Evolutionary conservation across 2,797 vertebrate genomes (phyloP).

Genomic region (Platalea minor): DNA sequence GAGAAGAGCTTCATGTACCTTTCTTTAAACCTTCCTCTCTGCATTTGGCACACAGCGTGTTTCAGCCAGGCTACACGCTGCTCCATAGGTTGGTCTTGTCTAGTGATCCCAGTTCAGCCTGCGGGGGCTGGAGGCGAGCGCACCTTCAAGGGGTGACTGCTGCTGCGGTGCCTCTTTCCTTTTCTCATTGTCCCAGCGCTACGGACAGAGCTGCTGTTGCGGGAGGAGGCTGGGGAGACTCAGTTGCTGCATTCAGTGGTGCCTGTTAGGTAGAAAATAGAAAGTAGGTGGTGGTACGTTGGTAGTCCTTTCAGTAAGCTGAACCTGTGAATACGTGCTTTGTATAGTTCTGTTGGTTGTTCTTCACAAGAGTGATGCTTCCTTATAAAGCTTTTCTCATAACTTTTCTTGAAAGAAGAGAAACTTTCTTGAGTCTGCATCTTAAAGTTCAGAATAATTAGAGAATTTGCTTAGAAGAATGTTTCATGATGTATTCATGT

Average conservation of each 20-base stretch:
- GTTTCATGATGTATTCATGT: background rate
- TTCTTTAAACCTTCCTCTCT: background rate
- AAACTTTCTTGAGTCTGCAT: background rate
- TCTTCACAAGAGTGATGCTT: background rate
- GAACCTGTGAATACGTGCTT: background rate
- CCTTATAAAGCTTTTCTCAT: background rate
- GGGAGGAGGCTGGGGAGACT: background rate
- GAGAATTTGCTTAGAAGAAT: background rate
- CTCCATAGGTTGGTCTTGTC: background rate
- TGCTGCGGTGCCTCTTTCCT: background rate
- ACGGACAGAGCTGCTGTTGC: background rate
- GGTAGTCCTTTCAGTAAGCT: background rate
- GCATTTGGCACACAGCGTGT: accelerated
- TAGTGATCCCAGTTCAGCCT: background rate
- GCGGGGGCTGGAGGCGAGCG: accelerated
- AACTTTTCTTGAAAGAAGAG: background rate
- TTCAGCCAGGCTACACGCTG: background rate
- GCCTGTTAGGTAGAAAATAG: background rate
- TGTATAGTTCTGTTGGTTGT: background rate
- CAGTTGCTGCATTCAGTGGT: background rate
- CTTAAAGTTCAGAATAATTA: background rate
- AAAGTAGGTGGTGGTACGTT: background rate
- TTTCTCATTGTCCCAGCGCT: too few species aligned
- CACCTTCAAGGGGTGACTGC: background rate
- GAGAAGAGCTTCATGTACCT: background rate